These are phyloP conservation scores for Cercopithecus diana DNA, from an alignment of 2,797 vertebrate species.

Conservation along the genomic window DNA sequence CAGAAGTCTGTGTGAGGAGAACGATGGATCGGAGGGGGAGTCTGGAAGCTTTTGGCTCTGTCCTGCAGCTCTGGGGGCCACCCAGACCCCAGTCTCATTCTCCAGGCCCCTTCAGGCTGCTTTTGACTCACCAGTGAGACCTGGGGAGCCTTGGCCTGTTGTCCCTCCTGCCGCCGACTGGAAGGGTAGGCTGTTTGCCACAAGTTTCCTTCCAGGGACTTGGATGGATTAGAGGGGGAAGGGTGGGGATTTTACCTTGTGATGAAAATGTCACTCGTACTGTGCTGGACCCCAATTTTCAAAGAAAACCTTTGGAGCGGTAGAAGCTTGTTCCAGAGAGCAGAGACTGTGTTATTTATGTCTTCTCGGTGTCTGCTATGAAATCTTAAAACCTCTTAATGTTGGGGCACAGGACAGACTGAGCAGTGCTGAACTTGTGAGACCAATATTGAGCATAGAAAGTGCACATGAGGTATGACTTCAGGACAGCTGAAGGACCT, in stretches of 20 bases:
- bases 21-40: accelerated
- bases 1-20: not conserved
- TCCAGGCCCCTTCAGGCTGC: accelerated
- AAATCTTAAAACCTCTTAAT: not conserved
- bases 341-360: not conserved
- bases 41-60: not conserved
- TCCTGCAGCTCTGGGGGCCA: not conserved
- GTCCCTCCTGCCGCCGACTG: too few relatives aligned
- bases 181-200: not conserved
- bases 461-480: not conserved
- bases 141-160: not conserved
- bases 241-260: not conserved
- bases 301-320: not conserved
- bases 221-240: not conserved
- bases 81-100: not conserved
- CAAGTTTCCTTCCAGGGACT: not conserved
- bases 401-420: not conserved
- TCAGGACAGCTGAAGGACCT: not conserved
- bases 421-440: not conserved
- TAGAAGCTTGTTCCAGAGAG: not conserved
- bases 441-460: not conserved
- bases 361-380: not conserved
- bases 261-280: not conserved
- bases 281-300: not conserved
- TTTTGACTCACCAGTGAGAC: accelerated